Base-by-base conservation (phyloP, 2,113 vertebrate species). In the Promerops cafer region DNA sequence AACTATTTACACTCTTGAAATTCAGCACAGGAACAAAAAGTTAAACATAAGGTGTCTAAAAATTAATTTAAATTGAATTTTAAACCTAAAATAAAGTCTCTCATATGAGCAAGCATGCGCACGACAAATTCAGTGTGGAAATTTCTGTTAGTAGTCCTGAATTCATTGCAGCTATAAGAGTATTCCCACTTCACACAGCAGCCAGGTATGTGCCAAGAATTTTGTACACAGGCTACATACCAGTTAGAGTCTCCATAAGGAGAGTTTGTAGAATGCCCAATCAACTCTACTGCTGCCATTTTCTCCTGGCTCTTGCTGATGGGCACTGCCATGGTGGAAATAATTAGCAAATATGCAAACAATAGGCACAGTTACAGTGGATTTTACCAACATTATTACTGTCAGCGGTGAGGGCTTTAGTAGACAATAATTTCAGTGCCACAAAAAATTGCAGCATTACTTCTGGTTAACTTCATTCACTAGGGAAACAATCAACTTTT, bases 401-500 rank as follows among this genome's bases (percentile, higher is more conserved):
- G 63, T 66, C 74, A 59, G n/a, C 2, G 3, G n/a, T 22, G 28
- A 90, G 44, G 60, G 16, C 15, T 63, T 92, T 80, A 89, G 84
- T 9, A 92, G 66, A 80, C 87, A 90, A 93, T 37, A 88, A 93
- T 83, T 78, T 76, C 60, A 65, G 76, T 44, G 35, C 81, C 69
- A 87, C 28, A 95, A 89, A 47, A 93, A 95, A 69, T 68, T 82
- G 93, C 33, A 63, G 53, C 82, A 89, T 97, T 97, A 96, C 80
- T 97, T 97, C 85, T 94, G 89, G 85, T 94, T 96, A 80, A 82
- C 68, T 89, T 93, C 64, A 91, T 94, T 93, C 81, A 92, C 87
- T 88, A 83, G 64, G 31, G 93, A 95, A 96, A 98, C 90, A 96
- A 94, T 26, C 86, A 81, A 50, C 61, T 94, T 94, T 39, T 59